Conservation (phyloP, 35 echinoderm and acorn worm genomes). For the Heliocidaris tuberculata region DNA sequence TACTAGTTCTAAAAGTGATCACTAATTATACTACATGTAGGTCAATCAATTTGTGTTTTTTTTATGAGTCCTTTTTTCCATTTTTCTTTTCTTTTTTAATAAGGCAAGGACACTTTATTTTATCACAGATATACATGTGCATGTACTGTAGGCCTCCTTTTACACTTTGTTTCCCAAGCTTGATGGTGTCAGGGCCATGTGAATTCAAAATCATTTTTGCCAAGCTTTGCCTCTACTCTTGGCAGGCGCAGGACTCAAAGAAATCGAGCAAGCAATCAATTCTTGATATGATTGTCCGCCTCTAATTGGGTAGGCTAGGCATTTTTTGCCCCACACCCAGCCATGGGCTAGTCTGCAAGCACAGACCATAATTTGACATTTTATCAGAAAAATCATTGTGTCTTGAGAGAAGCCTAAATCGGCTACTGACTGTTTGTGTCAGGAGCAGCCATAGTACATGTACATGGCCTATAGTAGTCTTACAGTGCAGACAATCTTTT, state of each 20-base stretch:
- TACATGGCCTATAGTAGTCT: no score
- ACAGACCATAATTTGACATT: no score
- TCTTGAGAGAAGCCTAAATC: no score
- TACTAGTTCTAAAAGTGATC: no score
- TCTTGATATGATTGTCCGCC: neutral
- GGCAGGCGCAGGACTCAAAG: neutral
- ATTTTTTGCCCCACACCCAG: neutral
- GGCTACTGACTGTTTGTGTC: no score
- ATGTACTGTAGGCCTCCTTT: neutral
- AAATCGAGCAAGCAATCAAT: neutral
- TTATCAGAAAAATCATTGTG: no score
- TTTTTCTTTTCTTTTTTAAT: neutral
- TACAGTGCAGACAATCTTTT: no score
- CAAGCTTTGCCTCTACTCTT: neutral
- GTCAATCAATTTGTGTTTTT: no score
- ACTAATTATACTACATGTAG: no score
- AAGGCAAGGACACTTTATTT: neutral
- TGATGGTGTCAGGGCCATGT: neutral
- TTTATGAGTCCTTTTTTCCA: no score
- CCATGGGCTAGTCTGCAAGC: no score
- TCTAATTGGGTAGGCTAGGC: neutral
- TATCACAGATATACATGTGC: neutral
- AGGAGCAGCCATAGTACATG: no score
- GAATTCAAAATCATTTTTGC: neutral
- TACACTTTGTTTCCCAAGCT: neutral